Evolutionary conservation across 30 jellyfish, hydroid and myxozoan genomes (phyloP).

Genomic region (Hydractinia symbiolongicarpus): DNA sequence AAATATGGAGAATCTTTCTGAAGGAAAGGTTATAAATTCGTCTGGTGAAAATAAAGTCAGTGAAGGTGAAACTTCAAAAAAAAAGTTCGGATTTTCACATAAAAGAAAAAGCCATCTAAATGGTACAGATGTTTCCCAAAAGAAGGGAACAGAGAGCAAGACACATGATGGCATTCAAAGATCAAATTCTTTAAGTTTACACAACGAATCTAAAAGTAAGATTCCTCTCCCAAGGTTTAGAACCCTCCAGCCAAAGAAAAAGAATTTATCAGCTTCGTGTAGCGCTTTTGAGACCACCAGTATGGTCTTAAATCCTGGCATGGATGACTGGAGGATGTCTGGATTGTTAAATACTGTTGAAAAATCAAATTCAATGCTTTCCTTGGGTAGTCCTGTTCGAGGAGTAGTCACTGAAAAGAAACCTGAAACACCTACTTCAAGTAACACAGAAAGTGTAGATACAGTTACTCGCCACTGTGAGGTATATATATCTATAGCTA

Average conservation of each 20-base stretch:
- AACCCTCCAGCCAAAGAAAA: not conserved
- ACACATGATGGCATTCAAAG: not conserved
- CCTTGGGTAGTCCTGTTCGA: not conserved
- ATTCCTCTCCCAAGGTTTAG: not conserved
- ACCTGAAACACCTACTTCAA: too few relatives aligned
- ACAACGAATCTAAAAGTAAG: conserved; percentile 3
- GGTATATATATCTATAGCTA: too few relatives aligned
- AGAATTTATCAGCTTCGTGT: not conserved
- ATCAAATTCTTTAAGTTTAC: conserved; percentile 6
- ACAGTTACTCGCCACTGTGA: too few relatives aligned
- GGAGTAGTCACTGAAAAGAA: too few relatives aligned
- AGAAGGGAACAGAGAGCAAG: too few relatives aligned
- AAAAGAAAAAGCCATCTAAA: too few relatives aligned
- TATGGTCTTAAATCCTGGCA: not conserved
- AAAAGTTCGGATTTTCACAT: too few relatives aligned
- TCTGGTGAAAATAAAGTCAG: too few relatives aligned
- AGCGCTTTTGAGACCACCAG: not conserved
- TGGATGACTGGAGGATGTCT: conserved; percentile 9
- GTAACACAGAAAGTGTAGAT: too few relatives aligned
- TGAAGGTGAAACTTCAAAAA: too few relatives aligned
- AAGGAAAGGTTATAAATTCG: not conserved
- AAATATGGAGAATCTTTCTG: conserved; percentile 1
- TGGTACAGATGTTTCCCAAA: too few relatives aligned
- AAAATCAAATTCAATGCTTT: conserved; percentile 2
- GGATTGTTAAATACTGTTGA: conserved; percentile 1